Percentiles rank a stretch among this genome's conserved stretches.
These are phyloP conservation scores for Pycnomerus fuliginosus DNA, from an alignment of 2,888 invertebrate species.

Conservation along the genomic window DNA sequence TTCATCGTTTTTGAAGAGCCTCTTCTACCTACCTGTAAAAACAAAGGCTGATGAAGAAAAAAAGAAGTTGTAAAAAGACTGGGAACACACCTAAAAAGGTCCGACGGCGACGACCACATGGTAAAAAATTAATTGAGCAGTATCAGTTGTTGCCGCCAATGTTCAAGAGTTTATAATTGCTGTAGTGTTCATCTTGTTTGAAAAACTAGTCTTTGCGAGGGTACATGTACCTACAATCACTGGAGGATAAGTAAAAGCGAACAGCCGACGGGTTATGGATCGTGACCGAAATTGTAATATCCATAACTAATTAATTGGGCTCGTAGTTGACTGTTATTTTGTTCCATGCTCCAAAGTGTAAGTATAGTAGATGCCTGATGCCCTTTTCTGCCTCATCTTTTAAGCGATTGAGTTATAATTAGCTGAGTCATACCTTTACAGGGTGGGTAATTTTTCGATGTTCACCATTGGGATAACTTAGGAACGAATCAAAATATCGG, in stretches of 20 bases:
- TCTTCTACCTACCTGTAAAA: slow-evolving; percentile 12
- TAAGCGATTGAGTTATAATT: too few species aligned
- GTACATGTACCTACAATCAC: neutral
- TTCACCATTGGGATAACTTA: too few species aligned
- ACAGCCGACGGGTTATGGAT: neutral
- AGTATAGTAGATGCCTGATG: too few species aligned
- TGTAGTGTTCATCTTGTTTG: slow-evolving; percentile 20
- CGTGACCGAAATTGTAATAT: slow-evolving; percentile 6
- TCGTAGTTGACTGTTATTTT: too few species aligned
- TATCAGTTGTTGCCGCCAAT: slow-evolving; percentile 32
- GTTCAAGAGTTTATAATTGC: slow-evolving; percentile 30
- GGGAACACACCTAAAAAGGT: slow-evolving; percentile 32
- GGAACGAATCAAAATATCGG: too few species aligned
- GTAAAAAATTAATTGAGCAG: slow-evolving; percentile 41
- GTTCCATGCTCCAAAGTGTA: too few species aligned
- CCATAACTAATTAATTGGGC: too few species aligned
- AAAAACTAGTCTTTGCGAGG: slow-evolving; percentile 13
- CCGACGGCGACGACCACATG: slow-evolving; percentile 20
- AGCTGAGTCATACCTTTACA: too few species aligned
- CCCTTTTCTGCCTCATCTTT: too few species aligned
- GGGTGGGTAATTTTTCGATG: too few species aligned
- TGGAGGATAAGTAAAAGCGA: too few species aligned
- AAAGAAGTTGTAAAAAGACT: slow-evolving; percentile 19
- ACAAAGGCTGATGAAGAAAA: slow-evolving; percentile 19
- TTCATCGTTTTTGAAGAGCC: neutral